A percentile compares a stretch with the other conserved stretches of the same genome.
Evolutionary conservation across 1,140 invertebrate genomes (phyloP).

Genomic region (Rhopalosiphum maidis): DNA sequence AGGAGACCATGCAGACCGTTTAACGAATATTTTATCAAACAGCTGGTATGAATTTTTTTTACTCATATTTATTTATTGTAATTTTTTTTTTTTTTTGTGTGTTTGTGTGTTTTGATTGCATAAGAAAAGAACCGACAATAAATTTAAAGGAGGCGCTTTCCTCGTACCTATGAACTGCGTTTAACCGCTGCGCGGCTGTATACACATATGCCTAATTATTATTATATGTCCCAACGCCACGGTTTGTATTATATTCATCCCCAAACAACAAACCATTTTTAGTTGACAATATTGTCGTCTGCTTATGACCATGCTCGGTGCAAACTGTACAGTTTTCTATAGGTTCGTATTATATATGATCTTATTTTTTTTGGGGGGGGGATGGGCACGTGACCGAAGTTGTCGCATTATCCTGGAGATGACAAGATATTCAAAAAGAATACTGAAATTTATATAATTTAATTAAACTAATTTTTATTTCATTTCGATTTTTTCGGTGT

Average conservation of each 20-base stretch:
- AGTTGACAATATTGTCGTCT: neutral
- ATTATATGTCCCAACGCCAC: neutral
- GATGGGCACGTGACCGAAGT: no score
- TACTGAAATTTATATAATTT: neutral
- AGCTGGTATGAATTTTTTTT: slow-evolving; percentile 20
- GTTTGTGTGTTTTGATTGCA: neutral
- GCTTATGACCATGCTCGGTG: neutral
- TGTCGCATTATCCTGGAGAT: neutral
- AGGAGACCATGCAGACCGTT: neutral
- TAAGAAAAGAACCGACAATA: neutral
- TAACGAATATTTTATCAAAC: slow-evolving; percentile 38
- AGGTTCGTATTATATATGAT: neutral
- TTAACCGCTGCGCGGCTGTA: neutral
- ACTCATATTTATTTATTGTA: neutral
- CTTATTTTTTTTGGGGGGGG: neutral
- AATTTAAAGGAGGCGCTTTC: neutral
- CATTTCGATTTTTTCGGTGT: no score
- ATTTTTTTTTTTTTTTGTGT: neutral
- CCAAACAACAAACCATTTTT: neutral
- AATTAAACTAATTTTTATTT: neutral
- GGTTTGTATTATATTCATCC: neutral
- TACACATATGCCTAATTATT: neutral
- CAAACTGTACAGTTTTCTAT: neutral
- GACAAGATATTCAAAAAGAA: neutral
- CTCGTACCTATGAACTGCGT: neutral